Percentiles rank a stretch among this genome's conserved stretches.
These are phyloP conservation scores for Nyctibius bracteatus DNA, from an alignment of 2,113 vertebrate species.

Conservation along the genomic window DNA sequence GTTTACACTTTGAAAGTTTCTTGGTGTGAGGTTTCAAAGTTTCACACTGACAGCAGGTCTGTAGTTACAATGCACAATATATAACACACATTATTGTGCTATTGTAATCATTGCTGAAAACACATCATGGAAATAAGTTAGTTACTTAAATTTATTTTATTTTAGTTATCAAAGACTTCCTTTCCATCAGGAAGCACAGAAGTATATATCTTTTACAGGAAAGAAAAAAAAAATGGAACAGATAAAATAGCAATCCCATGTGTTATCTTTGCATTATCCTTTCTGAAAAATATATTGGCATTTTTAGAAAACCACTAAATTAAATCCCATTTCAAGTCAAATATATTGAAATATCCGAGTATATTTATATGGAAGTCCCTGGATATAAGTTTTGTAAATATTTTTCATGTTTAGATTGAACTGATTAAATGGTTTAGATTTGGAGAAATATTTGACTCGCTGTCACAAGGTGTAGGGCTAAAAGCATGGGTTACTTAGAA, in stretches of 20 bases:
- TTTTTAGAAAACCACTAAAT: not conserved
- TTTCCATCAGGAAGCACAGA: not conserved
- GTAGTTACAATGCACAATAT: not conserved
- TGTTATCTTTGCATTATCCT: not conserved
- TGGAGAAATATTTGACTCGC: not conserved
- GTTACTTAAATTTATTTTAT: not conserved
- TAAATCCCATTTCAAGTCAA: not conserved
- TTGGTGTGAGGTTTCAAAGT: not conserved
- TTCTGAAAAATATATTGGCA: not conserved
- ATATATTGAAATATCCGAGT: not conserved
- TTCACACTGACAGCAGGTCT: not conserved
- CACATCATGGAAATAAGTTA: not conserved
- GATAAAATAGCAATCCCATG: not conserved
- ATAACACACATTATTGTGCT: not conserved
- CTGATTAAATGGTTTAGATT: not conserved
- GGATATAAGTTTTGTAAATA: not conserved
- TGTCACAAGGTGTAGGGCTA: not conserved
- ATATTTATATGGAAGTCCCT: not conserved
- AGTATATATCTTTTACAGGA: not conserved
- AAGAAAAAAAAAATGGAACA: not conserved
- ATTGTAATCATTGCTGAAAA: not conserved
- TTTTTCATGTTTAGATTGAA: not conserved
- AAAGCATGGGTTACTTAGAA: not conserved
- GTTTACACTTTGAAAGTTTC: not conserved
- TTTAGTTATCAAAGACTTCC: not conserved